Evolutionary conservation across 2,113 vertebrate species (phyloP).

Genomic region (Pedetes capensis): DNA sequence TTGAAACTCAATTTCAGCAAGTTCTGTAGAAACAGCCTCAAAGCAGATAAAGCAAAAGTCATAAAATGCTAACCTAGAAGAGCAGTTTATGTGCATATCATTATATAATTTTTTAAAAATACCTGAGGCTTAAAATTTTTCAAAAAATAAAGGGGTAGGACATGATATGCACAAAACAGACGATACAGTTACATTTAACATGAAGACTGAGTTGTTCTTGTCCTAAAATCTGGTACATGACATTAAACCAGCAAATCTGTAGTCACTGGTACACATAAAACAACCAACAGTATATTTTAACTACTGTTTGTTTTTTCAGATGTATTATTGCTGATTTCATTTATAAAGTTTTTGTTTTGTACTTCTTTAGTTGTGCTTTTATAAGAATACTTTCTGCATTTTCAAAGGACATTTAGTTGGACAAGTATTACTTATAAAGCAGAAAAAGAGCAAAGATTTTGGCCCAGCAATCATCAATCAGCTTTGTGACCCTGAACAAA

Average conservation of each 20-base stretch:
- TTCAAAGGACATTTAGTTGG: constrained; percentile 43
- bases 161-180: not conserved
- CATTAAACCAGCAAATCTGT: constrained; percentile 44
- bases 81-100: not conserved
- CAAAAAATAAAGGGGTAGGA: not conserved
- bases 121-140: constrained; percentile 47
- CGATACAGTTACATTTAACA: not conserved
- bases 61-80: constrained; percentile 47
- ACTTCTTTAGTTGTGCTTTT: constrained; percentile 35
- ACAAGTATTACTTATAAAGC: constrained; percentile 44
- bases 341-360: constrained; percentile 32
- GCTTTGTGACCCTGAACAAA: constrained; percentile 42
- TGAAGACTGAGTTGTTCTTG: constrained; percentile 20
- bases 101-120: constrained; percentile 12
- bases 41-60: constrained; percentile 40
- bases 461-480: constrained; percentile 22
- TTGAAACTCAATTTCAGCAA: constrained; percentile 41
- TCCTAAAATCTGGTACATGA: not conserved
- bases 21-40: constrained; percentile 49
- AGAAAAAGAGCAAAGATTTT: constrained; percentile 40
- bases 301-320: not conserved
- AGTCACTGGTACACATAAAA: constrained; percentile 2
- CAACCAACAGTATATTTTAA: constrained; percentile 23
- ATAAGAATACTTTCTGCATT: constrained; percentile 43
- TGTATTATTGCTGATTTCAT: not conserved